A percentile compares a stretch with the other conserved stretches of the same genome.
Conservation (phyloP, 1,140 invertebrate species). For the Drosophila jambulina region DNA sequence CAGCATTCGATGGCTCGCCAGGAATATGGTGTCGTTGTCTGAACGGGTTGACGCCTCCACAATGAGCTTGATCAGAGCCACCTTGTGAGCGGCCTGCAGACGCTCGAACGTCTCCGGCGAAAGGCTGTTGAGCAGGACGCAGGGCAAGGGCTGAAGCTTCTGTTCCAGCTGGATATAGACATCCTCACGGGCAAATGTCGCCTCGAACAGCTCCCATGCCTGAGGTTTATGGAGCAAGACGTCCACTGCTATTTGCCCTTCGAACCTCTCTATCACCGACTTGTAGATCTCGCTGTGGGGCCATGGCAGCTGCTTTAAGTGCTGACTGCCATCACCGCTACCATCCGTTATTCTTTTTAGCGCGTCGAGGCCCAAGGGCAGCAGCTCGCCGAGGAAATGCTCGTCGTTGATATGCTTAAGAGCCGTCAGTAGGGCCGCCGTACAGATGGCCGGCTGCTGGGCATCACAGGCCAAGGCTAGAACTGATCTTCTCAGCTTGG, state of each 20-base stretch:
- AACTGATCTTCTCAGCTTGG: slow-evolving; percentile 43
- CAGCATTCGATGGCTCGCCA: slow-evolving; percentile 88
- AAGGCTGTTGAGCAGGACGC: slow-evolving; percentile 82
- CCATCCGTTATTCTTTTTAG: slow-evolving; percentile 33
- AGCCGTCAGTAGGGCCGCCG: slow-evolving; percentile 77
- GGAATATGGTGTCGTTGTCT: slow-evolving; percentile 87
- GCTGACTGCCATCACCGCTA: slow-evolving; percentile 6
- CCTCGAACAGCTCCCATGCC: slow-evolving; percentile 72
- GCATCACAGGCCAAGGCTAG: slow-evolving; percentile 46
- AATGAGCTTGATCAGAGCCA: slow-evolving; percentile 84
- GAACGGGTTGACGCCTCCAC: slow-evolving; percentile 86
- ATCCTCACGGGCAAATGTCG: slow-evolving; percentile 53
- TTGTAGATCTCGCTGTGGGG: slow-evolving; percentile 69
- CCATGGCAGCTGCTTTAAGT: slow-evolving; percentile 51
- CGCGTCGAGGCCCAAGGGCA: slow-evolving; percentile 74
- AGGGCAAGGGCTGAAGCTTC: slow-evolving; percentile 71
- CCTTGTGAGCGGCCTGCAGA: slow-evolving; percentile 85
- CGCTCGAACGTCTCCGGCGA: slow-evolving; percentile 86
- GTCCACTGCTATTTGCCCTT: slow-evolving; percentile 38
- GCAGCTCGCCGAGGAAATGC: slow-evolving; percentile 77
- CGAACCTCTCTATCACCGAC: slow-evolving; percentile 65
- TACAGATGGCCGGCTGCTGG: slow-evolving; percentile 48
- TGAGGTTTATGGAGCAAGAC: slow-evolving; percentile 41
- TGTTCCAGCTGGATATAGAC: slow-evolving; percentile 56
- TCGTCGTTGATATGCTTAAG: slow-evolving; percentile 86